phyloP scores from a whole-genome alignment of 2,797 vertebrate species.

The Clarias pachynema region DNA sequence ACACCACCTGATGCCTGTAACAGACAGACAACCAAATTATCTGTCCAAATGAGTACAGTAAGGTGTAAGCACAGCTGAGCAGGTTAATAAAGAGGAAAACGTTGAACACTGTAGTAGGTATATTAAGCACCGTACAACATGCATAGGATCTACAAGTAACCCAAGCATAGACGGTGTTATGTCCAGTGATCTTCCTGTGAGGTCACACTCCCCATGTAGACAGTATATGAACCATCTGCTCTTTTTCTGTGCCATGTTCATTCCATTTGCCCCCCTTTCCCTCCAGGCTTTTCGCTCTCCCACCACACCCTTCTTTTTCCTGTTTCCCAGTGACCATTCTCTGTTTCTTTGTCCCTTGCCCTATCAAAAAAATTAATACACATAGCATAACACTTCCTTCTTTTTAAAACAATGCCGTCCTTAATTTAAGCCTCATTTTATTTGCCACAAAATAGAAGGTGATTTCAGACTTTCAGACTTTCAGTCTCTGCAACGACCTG shows the following conservation, averaged over 20 bases:
- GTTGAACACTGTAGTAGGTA: neutral
- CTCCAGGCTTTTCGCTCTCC: constrained; percentile 5
- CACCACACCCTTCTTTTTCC: constrained; percentile 26
- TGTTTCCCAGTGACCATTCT: constrained; percentile 30
- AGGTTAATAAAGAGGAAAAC: neutral
- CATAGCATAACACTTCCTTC: constrained; percentile 11
- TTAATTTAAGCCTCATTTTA: neutral
- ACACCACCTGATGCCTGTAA: constrained; percentile 1
- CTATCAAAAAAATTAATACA: constrained; percentile 29
- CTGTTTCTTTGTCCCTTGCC: constrained; percentile 27
- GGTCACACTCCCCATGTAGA: constrained; percentile 33
- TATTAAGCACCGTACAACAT: neutral
- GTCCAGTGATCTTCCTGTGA: constrained; percentile 18
- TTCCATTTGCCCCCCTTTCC: neutral
- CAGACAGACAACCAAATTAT: neutral
- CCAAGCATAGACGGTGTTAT: neutral
- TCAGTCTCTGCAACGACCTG: neutral
- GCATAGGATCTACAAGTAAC: neutral
- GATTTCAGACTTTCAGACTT: neutral
- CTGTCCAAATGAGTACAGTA: neutral
- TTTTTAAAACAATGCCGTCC: neutral
- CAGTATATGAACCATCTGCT: constrained; percentile 34
- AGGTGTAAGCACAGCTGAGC: neutral
- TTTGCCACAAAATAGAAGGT: neutral
- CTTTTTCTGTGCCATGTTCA: constrained; percentile 27